Percentiles rank a stretch among this genome's conserved stretches.
These are phyloP conservation scores for Drosophila tripunctata DNA, from an alignment of 2,888 invertebrate species.

Conservation along the genomic window DNA sequence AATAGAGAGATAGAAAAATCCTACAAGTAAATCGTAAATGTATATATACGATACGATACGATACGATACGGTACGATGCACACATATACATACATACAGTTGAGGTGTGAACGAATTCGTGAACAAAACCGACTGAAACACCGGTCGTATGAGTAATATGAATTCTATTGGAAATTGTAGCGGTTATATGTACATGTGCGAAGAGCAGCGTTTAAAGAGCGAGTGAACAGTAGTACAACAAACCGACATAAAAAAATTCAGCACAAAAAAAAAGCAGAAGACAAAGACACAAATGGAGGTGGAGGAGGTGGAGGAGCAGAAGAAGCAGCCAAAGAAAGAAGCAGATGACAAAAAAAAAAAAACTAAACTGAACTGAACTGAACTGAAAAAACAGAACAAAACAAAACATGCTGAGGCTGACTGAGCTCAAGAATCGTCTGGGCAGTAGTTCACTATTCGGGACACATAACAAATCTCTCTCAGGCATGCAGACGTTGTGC, in stretches of 20 bases:
- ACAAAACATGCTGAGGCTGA: conserved; percentile 36
- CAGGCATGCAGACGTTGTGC: conserved; percentile 51
- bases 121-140: conserved; percentile 15
- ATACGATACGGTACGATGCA: not conserved
- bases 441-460: conserved; percentile 39
- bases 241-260: conserved; percentile 14
- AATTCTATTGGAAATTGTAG: conserved; percentile 17
- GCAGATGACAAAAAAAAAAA: not conserved
- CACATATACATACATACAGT: not conserved
- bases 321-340: not conserved
- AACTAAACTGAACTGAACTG: too few species aligned
- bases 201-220: conserved; percentile 11
- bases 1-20: not conserved
- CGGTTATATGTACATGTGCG: not conserved
- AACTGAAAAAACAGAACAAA: conserved; percentile 22
- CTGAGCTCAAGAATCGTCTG: conserved; percentile 50
- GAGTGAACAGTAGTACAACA: conserved; percentile 15
- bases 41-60: not conserved
- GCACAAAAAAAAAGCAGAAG: not conserved
- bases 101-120: conserved; percentile 15
- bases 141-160: conserved; percentile 24
- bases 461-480: conserved; percentile 42
- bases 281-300: conserved; percentile 6
- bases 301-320: not conserved
- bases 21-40: conserved; percentile 13